Conservation (phyloP, 2,797 vertebrate genomes). For the Pipistrellus nathusii region DNA sequence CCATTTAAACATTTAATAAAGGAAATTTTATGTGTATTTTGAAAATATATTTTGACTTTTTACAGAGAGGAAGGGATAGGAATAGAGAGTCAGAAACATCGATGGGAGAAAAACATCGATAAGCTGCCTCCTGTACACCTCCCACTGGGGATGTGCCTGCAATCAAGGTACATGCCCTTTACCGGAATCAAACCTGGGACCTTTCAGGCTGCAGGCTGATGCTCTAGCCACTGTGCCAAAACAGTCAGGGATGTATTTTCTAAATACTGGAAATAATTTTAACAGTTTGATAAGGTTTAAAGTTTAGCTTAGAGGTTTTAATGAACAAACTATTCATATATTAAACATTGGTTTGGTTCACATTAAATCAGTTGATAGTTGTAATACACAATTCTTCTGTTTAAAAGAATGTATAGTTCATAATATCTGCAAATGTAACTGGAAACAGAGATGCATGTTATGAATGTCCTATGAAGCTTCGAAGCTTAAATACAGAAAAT, state of each 20-base stretch:
- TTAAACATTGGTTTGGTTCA: slow-evolving; percentile 38
- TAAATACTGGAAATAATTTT: slow-evolving; percentile 40
- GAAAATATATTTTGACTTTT: too few species aligned
- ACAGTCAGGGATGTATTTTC: background rate
- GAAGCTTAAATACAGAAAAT: slow-evolving; percentile 44
- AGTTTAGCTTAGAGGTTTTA: slow-evolving; percentile 39
- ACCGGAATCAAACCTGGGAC: too few species aligned
- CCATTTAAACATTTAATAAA: slow-evolving; percentile 31
- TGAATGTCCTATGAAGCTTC: slow-evolving; percentile 32
- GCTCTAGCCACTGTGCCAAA: too few species aligned
- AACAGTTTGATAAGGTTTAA: slow-evolving; percentile 45
- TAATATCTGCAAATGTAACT: slow-evolving; percentile 53
- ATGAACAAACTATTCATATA: slow-evolving; percentile 21
- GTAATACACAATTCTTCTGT: slow-evolving; percentile 24
- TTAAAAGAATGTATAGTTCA: slow-evolving; percentile 27
- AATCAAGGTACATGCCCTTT: too few species aligned
- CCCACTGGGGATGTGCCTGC: too few species aligned
- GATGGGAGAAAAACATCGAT: too few species aligned
- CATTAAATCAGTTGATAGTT: slow-evolving; percentile 49
- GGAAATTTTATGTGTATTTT: slow-evolving; percentile 18
- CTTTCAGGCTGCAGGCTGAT: too few species aligned
- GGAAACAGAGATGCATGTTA: slow-evolving; percentile 32
- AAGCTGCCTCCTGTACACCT: too few species aligned
- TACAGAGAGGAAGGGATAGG: too few species aligned
- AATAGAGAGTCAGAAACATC: too few species aligned